Base-by-base conservation (phyloP, 2,113 vertebrate species). In the Spizaetus ornatus region DNA sequence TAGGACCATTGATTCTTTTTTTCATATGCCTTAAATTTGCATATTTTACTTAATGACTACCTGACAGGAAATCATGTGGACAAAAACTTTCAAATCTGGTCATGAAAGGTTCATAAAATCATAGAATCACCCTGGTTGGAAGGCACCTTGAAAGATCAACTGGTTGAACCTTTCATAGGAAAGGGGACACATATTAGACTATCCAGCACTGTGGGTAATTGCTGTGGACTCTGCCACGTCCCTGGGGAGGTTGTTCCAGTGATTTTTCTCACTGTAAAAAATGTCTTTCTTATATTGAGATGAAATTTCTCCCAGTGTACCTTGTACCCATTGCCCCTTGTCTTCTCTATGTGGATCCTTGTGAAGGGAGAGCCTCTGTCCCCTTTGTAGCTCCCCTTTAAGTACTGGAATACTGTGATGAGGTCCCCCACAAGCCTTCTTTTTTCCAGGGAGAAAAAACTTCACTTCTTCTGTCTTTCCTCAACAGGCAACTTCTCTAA, bases 181-280 rank as follows among this genome's bases (percentile, higher is more conserved):
- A 52, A 61, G 15, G 48, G 14, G 31, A 4, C 1, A 40, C 1
- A 1, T 50, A n/a, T 34, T 55, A 36, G 16, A 26, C 32, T 73
- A 55, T 21, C 9, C 32, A 90, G 9, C 11, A 82, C 13, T 5
- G 4, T 31, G 13, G 34, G 11, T 36, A 76, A 22, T 22, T 16
- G 2, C 32, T 0, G 0, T 2, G 17, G 14, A 73, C n/a, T 45
- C 29, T 74, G 11, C 8, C 14, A 58, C 0, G 0, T 14, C 11
- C 3, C 17, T 43, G 6, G 8, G 13, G 9, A 48, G 7, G 12
- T 38, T 43, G 20, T 38, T 92, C 8, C 16, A 40, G 4, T 25
- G 10, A 10, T 27, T 63, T 4, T 53, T 81, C 23, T 56, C 14
- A 10, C 8, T 50, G 14, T 21, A 43, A 48, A 83, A 58, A 74